Evolutionary conservation across 2,797 vertebrate species (phyloP).

Genomic region (Gallinago stenura): DNA sequence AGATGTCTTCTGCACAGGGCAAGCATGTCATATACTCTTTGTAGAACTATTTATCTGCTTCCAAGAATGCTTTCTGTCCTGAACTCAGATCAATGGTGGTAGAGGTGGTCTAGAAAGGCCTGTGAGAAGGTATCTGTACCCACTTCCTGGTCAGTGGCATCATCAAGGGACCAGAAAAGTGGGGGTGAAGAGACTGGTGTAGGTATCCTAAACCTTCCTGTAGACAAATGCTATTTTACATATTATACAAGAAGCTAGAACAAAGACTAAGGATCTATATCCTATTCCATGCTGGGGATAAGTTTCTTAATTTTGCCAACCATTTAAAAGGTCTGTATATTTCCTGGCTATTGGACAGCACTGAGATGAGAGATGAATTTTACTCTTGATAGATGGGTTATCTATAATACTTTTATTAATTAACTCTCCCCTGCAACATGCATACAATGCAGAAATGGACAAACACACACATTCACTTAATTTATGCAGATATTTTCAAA

Average conservation of each 20-base stretch:
- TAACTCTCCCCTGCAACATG: not conserved
- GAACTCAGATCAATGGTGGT: not conserved
- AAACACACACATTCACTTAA: not conserved
- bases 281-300: not conserved
- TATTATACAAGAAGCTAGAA: not conserved
- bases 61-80: not conserved
- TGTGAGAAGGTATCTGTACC: not conserved
- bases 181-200: not conserved
- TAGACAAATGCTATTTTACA: not conserved
- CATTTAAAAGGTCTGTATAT: not conserved
- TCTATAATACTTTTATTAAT: not conserved
- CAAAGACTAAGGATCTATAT: not conserved
- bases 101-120: not conserved
- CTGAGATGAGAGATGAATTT: not conserved
- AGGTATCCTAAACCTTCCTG: not conserved
- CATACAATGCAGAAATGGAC: not conserved
- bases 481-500: not conserved
- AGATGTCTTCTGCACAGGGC: not conserved
- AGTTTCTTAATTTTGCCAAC: not conserved
- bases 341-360: not conserved
- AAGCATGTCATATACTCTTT: not conserved
- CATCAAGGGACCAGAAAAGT: not conserved
- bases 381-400: not conserved
- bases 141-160: not conserved
- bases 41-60: not conserved